These are phyloP conservation scores for Mesopsocus fuscifrons DNA, from an alignment of 2,888 invertebrate species.

Conservation along the genomic window DNA sequence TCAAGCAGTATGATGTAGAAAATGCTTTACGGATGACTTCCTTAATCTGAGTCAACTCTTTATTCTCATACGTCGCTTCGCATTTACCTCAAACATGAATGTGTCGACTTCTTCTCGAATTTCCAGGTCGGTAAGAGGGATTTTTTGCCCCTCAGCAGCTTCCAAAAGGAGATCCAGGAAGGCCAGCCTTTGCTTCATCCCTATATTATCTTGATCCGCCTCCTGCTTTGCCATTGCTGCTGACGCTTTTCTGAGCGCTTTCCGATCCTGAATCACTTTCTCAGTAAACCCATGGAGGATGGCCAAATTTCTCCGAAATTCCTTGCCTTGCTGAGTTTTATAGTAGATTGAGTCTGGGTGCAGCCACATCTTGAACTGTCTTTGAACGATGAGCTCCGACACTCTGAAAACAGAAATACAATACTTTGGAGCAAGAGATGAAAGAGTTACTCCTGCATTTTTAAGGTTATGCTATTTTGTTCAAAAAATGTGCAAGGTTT, in stretches of 20 bases:
- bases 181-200: constrained; percentile 32
- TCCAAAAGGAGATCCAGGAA: constrained; percentile 47
- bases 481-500: too few relatives aligned
- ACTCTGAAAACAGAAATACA: constrained; percentile 16
- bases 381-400: constrained; percentile 1
- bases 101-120: constrained; percentile 53
- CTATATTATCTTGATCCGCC: constrained; percentile 11
- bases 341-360: constrained; percentile 27
- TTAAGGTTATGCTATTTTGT: too few relatives aligned
- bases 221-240: not conserved
- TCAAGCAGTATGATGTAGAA: too few relatives aligned
- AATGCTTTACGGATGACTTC: too few relatives aligned
- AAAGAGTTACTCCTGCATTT: too few relatives aligned
- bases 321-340: constrained; percentile 22
- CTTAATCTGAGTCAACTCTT: too few relatives aligned
- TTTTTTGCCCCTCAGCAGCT: constrained; percentile 26
- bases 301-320: constrained; percentile 24
- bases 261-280: constrained; percentile 21
- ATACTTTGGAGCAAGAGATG: too few relatives aligned
- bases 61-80: too few relatives aligned
- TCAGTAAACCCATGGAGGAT: constrained; percentile 30
- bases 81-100: constrained; percentile 46
- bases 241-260: constrained; percentile 12
- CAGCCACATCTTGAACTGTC: constrained; percentile 21
- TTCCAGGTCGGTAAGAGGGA: constrained; percentile 31